A percentile compares a stretch with the other conserved stretches of the same genome.
Evolutionary conservation across 2,113 vertebrate species (phyloP).

Genomic region (Pycnonotus jocosus): DNA sequence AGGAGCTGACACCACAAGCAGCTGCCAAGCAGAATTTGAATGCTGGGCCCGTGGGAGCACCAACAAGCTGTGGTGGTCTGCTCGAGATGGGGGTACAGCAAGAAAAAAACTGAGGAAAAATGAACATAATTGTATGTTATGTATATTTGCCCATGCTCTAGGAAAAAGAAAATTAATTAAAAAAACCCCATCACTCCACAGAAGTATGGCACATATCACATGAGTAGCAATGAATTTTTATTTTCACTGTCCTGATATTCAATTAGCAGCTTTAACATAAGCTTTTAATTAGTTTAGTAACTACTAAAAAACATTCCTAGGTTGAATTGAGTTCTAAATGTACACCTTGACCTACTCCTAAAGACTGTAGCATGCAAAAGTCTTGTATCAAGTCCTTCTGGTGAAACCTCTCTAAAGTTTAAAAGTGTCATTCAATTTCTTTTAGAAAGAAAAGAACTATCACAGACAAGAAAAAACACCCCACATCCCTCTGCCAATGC

Average conservation of each 20-base stretch:
- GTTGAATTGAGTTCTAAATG: background rate
- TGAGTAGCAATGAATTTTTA: background rate
- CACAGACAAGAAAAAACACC: background rate
- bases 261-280: background rate
- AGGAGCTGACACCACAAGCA: background rate
- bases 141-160: background rate
- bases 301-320: background rate
- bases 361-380: background rate
- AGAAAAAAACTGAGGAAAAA: background rate
- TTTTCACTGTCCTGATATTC: background rate
- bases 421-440: background rate
- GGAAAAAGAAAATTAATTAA: background rate
- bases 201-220: background rate
- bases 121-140: rapidly evolving
- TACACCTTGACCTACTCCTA: background rate
- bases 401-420: background rate
- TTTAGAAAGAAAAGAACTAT: background rate
- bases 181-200: background rate
- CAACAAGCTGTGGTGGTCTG: background rate
- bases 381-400: background rate
- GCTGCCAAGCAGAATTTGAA: background rate
- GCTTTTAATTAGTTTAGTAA: background rate
- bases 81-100: background rate
- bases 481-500: background rate
- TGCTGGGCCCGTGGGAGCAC: background rate